A percentile compares a stretch with the other conserved stretches of the same genome.
phyloP scores from a whole-genome alignment of 37 sponge, comb jelly and placozoan genomes.

The Aphrocallistes beatrix region DNA sequence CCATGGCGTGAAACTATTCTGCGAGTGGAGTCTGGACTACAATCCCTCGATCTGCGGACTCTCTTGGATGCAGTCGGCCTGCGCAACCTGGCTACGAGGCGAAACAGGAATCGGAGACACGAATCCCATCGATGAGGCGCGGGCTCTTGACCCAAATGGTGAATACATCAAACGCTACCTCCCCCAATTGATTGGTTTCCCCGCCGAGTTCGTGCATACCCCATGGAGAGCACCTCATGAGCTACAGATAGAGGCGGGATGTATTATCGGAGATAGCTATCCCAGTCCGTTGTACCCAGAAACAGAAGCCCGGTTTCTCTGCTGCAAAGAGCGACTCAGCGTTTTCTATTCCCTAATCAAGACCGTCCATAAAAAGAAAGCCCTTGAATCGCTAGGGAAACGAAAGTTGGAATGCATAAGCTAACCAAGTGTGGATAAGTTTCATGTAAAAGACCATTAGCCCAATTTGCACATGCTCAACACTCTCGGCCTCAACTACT shows the following conservation, averaged over 20 bases:
- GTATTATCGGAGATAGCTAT: slow-evolving; percentile 69
- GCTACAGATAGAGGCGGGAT: slow-evolving; percentile 51
- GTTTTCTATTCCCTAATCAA: background rate
- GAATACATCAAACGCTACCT: slow-evolving; percentile 53
- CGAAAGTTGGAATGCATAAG: no score
- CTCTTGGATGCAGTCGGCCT: slow-evolving; percentile 78
- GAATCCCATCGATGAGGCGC: slow-evolving; percentile 32
- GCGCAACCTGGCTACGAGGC: slow-evolving; percentile 60
- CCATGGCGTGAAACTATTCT: slow-evolving; percentile 64
- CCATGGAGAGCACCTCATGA: slow-evolving; percentile 75
- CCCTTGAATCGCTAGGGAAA: no score
- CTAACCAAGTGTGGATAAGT: no score
- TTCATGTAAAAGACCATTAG: no score
- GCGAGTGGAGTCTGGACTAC: slow-evolving; percentile 67
- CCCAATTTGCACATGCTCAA: no score
- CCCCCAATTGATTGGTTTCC: slow-evolving; percentile 56
- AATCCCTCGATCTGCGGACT: slow-evolving; percentile 61
- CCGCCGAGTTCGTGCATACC: slow-evolving; percentile 58
- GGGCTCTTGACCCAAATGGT: slow-evolving; percentile 63
- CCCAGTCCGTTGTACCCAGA: slow-evolving; percentile 36
- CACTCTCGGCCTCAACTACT: no score
- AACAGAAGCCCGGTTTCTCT: background rate
- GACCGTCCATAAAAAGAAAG: no score
- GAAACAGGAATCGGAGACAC: slow-evolving; percentile 34
- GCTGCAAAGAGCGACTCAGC: background rate